Conservation (phyloP, 2,888 invertebrate genomes). For the Tetropium fuscum region DNA sequence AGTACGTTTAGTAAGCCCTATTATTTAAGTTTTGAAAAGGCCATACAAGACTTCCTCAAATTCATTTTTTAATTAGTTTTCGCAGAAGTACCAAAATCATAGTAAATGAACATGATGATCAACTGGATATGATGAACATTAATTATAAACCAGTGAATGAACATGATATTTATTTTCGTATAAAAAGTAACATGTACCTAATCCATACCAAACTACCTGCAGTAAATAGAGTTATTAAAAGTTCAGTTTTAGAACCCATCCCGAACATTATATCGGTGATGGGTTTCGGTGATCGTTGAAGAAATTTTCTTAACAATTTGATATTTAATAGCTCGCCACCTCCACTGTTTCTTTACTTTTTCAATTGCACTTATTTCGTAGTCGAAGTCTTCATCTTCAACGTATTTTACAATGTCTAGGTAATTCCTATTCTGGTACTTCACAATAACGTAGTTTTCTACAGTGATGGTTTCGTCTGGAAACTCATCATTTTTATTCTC, state of each 20-base stretch:
- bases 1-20: background rate
- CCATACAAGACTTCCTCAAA: background rate
- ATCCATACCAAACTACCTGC: background rate
- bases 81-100: background rate
- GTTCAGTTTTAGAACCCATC: background rate
- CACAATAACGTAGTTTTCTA: background rate
- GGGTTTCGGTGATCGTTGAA: too few species aligned
- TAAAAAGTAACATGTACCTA: background rate
- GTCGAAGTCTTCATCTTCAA: background rate
- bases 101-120: background rate
- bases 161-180: background rate
- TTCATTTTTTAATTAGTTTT: conserved; percentile 4
- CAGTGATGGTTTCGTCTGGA: background rate
- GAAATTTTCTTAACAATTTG: conserved; percentile 2
- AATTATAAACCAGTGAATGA: background rate
- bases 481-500: background rate
- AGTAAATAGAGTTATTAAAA: background rate
- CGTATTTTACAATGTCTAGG: background rate
- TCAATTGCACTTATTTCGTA: background rate
- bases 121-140: background rate
- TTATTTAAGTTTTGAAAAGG: background rate
- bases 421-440: background rate
- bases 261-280: background rate
- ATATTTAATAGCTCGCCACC: background rate
- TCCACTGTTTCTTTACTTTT: conserved; percentile 1